phyloP scores from a whole-genome alignment of 2,888 invertebrate species.

The Hedychridium roseum region DNA sequence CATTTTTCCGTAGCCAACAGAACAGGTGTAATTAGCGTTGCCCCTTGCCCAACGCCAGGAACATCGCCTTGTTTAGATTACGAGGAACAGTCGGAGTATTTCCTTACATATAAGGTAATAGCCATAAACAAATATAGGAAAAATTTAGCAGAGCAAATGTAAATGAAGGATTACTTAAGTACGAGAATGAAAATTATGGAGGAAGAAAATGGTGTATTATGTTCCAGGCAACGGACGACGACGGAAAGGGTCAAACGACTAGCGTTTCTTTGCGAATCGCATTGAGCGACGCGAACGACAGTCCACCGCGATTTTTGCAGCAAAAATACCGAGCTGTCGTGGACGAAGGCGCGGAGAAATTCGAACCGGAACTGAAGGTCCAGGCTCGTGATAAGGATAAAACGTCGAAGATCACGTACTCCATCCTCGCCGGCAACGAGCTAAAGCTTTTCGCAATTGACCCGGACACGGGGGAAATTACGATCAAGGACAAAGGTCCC shows the following conservation, averaged over 20 bases:
- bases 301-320: constrained; percentile 83
- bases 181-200: no score
- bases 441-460: constrained; percentile 75
- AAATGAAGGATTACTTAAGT: no score
- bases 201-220: no score
- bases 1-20: constrained; percentile 81
- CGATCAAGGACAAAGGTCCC: constrained; percentile 66
- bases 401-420: constrained; percentile 81
- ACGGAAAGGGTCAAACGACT: constrained; percentile 80
- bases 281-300: constrained; percentile 87
- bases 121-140: no score
- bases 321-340: constrained; percentile 81
- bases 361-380: constrained; percentile 77
- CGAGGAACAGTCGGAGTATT: constrained; percentile 83
- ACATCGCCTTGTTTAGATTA: constrained; percentile 81
- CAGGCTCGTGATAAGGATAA: constrained; percentile 84
- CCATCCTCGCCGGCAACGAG: constrained; percentile 71
- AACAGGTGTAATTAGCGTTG: constrained; percentile 84
- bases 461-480: constrained; percentile 73
- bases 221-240: constrained; percentile 88
- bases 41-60: constrained; percentile 75
- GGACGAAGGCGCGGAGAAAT: constrained; percentile 85
- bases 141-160: no score
- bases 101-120: constrained; percentile 80
- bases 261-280: constrained; percentile 82